Base-by-base conservation (phyloP, 2,888 invertebrate genomes). In the Carcina quercana region DNA sequence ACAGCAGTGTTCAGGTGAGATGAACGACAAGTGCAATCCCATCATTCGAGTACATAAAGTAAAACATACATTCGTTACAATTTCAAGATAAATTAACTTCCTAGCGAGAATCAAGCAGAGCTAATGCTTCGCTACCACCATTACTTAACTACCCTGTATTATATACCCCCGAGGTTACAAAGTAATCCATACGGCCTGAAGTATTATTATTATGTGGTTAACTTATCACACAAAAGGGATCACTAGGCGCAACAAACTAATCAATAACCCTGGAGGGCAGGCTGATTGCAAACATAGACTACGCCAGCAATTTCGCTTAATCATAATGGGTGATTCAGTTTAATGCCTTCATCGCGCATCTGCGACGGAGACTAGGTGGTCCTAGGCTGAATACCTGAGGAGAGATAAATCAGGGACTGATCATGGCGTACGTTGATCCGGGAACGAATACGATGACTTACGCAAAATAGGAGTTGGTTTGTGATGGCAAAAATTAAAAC, bases 311-410 rank as follows among this genome's bases (percentile, higher is more conserved):
- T 70, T 66, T 61, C 56, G 56, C 54, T 68, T 67, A 73, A 75
- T 79, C 72, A 70, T 75, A 76, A 78, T 76, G 57, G 74, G 50
- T 59, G 65, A 67, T 72, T 73, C 70, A 59, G 60, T 58, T 61
- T 79, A 75, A 82, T 82, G 72, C 75, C 78, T 79, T 79, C 75
- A 79, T 79, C 62, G 70, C 53, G 59, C 73, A 78, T 76, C 74
- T 76, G 59, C 47, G 51, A 30, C 42, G 47, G 8, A 20, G 11
- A 6, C 44, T 58, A 52, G 58, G 61, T 55, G 53, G 59, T 58
- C 58, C 46, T 35, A 26, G n/a, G 17, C 7, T 21, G 28, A 11
- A 21, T 24, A 6, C n/a, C 24, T 8, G 22, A 14, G 15, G 13
- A 28, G 12, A 30, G 30, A 30, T 30, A 30, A 30, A 25, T 25